Base-by-base conservation (phyloP, 2,113 vertebrate genomes). In the Chionis minor region DNA sequence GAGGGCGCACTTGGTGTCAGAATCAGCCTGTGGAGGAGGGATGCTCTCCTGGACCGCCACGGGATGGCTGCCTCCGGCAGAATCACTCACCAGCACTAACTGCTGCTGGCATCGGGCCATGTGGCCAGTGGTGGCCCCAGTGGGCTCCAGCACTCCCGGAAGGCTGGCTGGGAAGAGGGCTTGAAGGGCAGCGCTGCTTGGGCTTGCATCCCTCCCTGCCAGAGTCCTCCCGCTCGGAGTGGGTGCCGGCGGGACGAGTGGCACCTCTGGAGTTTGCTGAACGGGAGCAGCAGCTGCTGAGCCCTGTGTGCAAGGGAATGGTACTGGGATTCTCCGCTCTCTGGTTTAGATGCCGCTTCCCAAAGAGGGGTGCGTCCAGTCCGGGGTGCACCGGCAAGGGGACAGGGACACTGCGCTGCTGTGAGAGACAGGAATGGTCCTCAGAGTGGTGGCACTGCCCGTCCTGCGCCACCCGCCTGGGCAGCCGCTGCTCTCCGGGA, bases 291-390 rank as follows among this genome's bases (percentile, higher is more conserved):
- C 65, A 16, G 33, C 28, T 56, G n/a, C 71, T 13, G 51, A 33
- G 59, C 51, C 51, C 7, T 6, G 6, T 33, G 11, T 9, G 32
- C 7, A 30, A 5, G 0, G 2, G 14, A 5, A 16, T 0, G 13
- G 20, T 12, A 3, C 51, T 9, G 2, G 14, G 9, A 2, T 19
- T 28, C 28, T 33, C 42, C 5, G 14, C 27, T 27, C 40, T 6
- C 30, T 18, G 9, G 10, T 19, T 62, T 33, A 18, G 49, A 45
- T 13, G 9, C 18, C 40, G 55, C 22, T 51, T 59, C 55, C 26
- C 55, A 35, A 70, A 27, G 20, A 44, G 32, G 26, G 38, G 26
- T 8, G 14, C 7, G 2, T 3, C 49, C 56, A 32, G 22, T 11
- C 33, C 38, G 32, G 12, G 38, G 38, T 38, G 38, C 38, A 38